These are phyloP conservation scores for Megaceryle torquata DNA, from an alignment of 2,113 vertebrate species.

Conservation along the genomic window DNA sequence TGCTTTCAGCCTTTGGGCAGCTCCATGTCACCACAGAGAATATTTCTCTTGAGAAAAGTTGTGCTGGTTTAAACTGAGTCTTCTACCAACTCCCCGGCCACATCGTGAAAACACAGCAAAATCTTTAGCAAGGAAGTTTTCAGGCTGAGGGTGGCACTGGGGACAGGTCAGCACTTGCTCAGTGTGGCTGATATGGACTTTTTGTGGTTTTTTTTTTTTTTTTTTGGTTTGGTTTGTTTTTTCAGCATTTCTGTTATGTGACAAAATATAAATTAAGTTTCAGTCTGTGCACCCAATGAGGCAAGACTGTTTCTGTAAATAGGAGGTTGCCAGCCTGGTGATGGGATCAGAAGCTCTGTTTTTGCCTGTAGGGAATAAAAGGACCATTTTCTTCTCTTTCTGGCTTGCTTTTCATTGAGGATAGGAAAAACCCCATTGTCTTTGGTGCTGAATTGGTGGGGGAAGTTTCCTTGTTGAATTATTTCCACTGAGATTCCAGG, in stretches of 20 bases:
- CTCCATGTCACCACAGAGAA: background rate
- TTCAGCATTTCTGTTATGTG: background rate
- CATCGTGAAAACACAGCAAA: rapidly evolving
- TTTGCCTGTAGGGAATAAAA: background rate
- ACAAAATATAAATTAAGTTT: background rate
- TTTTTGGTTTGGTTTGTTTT: no score
- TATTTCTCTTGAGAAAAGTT: background rate
- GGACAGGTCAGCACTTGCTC: background rate
- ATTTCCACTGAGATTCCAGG: background rate
- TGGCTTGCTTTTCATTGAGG: background rate
- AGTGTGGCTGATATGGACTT: rapidly evolving
- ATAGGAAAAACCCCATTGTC: background rate
- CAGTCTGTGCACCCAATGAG: background rate
- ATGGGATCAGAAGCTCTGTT: background rate
- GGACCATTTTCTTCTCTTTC: background rate
- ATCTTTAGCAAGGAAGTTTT: background rate
- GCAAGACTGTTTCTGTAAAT: background rate
- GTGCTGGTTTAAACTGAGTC: background rate
- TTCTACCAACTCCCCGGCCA: background rate
- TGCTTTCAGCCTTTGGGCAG: background rate
- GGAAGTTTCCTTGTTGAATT: background rate
- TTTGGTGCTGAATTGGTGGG: background rate
- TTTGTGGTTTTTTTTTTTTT: no score
- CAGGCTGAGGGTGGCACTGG: background rate
- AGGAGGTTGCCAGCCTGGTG: background rate